phyloP scores from a whole-genome alignment of 2,797 vertebrate genomes.

The Sardinella longiceps region DNA sequence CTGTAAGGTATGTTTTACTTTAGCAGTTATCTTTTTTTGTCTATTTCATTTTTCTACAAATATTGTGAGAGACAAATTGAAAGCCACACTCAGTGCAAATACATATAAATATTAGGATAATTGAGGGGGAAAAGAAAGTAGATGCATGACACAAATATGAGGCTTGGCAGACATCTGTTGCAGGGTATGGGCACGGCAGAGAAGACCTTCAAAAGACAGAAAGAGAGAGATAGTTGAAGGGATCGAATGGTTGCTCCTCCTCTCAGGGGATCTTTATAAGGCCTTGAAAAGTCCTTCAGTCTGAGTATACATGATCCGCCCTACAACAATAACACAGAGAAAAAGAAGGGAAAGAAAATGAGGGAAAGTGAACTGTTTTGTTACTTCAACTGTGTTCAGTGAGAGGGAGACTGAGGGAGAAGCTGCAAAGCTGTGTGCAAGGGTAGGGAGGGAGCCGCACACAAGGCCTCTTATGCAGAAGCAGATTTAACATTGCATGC shows the following conservation, averaged over 20 bases:
- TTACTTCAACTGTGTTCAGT: slow-evolving; percentile 10
- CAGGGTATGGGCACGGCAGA: background rate
- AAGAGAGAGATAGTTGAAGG: slow-evolving; percentile 1
- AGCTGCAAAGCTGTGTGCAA: background rate
- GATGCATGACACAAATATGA: background rate
- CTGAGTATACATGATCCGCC: background rate
- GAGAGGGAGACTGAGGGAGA: slow-evolving; percentile 3
- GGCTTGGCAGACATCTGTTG: slow-evolving; percentile 25
- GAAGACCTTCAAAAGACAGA: background rate
- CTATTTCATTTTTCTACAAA: no score
- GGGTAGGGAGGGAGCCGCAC: slow-evolving; percentile 36
- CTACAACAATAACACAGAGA: background rate
- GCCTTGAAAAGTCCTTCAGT: slow-evolving; percentile 23
- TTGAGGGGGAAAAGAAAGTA: background rate
- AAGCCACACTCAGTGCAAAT: no score
- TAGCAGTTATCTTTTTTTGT: no score
- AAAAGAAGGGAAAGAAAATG: background rate
- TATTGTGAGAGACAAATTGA: no score
- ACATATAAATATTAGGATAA: background rate
- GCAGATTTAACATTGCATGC: slow-evolving; percentile 77
- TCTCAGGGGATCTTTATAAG: slow-evolving; percentile 39
- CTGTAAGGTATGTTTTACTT: no score
- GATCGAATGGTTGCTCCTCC: slow-evolving; percentile 36
- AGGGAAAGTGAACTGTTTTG: background rate
- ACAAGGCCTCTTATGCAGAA: slow-evolving; percentile 84